Conservation (phyloP, 2,888 invertebrate species). For the Protonemura montana region DNA sequence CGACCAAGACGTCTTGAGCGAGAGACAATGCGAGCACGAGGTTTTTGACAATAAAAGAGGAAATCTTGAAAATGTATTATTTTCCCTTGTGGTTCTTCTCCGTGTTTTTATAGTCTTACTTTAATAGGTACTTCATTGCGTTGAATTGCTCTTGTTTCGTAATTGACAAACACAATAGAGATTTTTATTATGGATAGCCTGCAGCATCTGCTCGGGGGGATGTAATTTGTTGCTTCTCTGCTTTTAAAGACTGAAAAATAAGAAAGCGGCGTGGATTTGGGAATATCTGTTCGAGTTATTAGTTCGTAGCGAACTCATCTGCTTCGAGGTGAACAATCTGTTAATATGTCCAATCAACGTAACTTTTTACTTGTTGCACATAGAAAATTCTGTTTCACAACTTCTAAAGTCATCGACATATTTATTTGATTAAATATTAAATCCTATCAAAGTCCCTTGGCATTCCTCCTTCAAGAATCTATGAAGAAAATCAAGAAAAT, state of each 20-base stretch:
- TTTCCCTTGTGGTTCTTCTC: neutral
- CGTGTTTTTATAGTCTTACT: neutral
- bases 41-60: neutral
- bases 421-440: neutral
- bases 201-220: neutral
- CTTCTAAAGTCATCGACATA: neutral
- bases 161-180: constrained; percentile 5
- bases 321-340: too few species aligned
- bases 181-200: neutral
- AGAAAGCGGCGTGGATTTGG: too few species aligned
- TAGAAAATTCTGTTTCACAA: neutral
- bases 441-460: neutral
- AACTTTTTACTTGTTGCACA: too few species aligned
- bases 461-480: neutral
- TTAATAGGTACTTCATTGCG: neutral
- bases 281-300: too few species aligned
- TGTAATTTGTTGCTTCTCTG: neutral
- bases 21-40: neutral
- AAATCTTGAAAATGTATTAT: neutral
- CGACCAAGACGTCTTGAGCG: too few species aligned
- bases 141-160: neutral
- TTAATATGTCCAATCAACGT: too few species aligned
- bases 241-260: neutral
- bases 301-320: too few species aligned
- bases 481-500: neutral